Conservation (phyloP, 2,888 invertebrate species). For the Penaeus monodon region DNA sequence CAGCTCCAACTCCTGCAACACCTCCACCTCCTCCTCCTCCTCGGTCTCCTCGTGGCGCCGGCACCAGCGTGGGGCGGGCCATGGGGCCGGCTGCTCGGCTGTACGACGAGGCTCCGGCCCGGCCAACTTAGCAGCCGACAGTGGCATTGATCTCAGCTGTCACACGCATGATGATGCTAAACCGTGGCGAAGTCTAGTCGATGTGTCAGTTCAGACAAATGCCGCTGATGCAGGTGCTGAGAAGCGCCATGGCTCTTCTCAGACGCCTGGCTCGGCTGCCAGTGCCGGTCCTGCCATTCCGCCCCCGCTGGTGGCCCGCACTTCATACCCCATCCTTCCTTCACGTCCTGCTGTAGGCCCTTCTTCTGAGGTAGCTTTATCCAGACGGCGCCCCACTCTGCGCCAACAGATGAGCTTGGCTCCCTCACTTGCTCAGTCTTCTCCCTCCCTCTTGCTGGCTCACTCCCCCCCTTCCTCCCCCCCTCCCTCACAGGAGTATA, state of each 20-base stretch:
- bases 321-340: slow-evolving; percentile 48
- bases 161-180: slow-evolving; percentile 53
- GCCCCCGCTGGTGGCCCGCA: slow-evolving; percentile 44
- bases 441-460: slow-evolving; percentile 39
- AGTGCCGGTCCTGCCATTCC: neutral
- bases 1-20: slow-evolving; percentile 42
- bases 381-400: slow-evolving; percentile 29
- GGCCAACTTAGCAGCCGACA: slow-evolving; percentile 44
- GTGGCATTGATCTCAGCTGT: slow-evolving; percentile 61
- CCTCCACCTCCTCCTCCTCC: slow-evolving; percentile 45
- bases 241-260: neutral
- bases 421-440: slow-evolving; percentile 50
- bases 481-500: slow-evolving; percentile 41
- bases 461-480: slow-evolving; percentile 54
- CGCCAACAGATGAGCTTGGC: slow-evolving; percentile 35
- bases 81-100: slow-evolving; percentile 59
- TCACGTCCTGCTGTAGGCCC: slow-evolving; percentile 28
- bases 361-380: slow-evolving; percentile 15
- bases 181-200: slow-evolving; percentile 59
- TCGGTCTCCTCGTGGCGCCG: slow-evolving; percentile 38
- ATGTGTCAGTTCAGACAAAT: slow-evolving; percentile 35
- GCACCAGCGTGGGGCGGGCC: slow-evolving; percentile 44
- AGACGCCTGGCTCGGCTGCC: neutral
- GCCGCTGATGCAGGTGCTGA: neutral
- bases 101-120: slow-evolving; percentile 49